A percentile compares a stretch with the other conserved stretches of the same genome.
phyloP scores from a whole-genome alignment of 2,113 vertebrate genomes.

The Arizona elegans region DNA sequence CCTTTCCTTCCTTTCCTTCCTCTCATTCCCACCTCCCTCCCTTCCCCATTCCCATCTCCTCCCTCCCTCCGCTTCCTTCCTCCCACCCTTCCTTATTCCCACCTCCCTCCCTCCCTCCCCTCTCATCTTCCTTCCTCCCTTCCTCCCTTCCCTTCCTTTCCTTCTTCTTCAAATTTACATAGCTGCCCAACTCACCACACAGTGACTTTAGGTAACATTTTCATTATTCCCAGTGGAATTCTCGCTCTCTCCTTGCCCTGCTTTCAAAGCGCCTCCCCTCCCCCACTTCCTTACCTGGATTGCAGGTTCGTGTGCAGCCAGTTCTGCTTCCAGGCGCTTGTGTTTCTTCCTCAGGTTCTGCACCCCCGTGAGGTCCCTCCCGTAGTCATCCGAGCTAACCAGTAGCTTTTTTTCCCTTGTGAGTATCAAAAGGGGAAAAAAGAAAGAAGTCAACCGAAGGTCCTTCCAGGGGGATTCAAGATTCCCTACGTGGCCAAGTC shows the following conservation, averaged over 20 bases:
- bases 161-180: not conserved
- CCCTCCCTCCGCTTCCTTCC: no score
- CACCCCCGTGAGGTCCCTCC: constrained; percentile 94
- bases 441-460: not conserved
- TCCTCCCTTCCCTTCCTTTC: no score
- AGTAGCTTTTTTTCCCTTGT: constrained; percentile 95
- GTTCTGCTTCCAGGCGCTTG: constrained; percentile 93
- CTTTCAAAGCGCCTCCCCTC: not conserved
- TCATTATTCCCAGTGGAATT: not conserved
- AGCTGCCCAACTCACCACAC: not conserved
- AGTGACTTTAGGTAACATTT: not conserved
- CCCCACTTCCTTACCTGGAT: constrained; percentile 79
- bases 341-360: constrained; percentile 99
- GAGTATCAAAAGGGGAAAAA: not conserved
- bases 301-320: constrained; percentile 92
- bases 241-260: not conserved
- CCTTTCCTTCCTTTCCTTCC: no score
- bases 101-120: no score
- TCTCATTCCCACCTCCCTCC: no score
- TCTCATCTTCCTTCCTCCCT: not conserved
- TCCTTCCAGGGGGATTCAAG: not conserved
- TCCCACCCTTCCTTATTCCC: no score
- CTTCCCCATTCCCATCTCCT: no score
- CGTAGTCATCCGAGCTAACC: constrained; percentile 97
- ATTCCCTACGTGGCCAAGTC: not conserved